These are phyloP conservation scores for Larimichthys polyactis DNA, from an alignment of 2,113 vertebrate species.

Conservation along the genomic window DNA sequence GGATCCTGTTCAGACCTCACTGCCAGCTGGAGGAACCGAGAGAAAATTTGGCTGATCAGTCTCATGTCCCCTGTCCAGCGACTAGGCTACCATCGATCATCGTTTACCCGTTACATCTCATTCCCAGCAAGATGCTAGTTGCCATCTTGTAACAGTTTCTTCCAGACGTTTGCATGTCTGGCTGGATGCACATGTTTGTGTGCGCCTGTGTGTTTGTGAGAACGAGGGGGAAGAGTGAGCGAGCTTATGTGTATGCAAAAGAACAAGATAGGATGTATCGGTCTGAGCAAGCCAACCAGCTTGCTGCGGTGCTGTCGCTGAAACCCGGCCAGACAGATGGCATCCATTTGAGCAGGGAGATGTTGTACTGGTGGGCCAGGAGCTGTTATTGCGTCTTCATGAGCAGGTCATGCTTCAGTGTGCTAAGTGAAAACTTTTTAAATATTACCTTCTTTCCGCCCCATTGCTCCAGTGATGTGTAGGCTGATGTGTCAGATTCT, in stretches of 20 bases:
- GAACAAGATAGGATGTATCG: slow-evolving; percentile 41
- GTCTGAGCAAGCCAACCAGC: slow-evolving; percentile 54
- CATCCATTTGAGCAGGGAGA: slow-evolving; percentile 75
- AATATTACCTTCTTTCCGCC: slow-evolving; percentile 42
- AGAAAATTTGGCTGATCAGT: slow-evolving; percentile 62
- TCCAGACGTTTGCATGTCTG: slow-evolving; percentile 62
- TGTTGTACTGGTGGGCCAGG: slow-evolving; percentile 66
- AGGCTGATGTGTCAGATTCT: slow-evolving; percentile 31
- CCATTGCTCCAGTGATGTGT: slow-evolving; percentile 18
- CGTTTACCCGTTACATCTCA: slow-evolving; percentile 52
- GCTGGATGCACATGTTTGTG: slow-evolving; percentile 34
- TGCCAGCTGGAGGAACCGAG: slow-evolving; percentile 58
- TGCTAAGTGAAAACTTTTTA: slow-evolving; percentile 68
- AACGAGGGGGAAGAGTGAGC: slow-evolving; percentile 23
- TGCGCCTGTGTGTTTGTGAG: slow-evolving; percentile 2
- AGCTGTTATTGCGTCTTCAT: slow-evolving; percentile 65
- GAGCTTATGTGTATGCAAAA: slow-evolving; percentile 59
- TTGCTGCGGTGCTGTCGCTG: slow-evolving; percentile 54
- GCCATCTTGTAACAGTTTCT: slow-evolving; percentile 48
- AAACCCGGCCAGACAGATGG: slow-evolving; percentile 76
- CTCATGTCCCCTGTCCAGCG: slow-evolving; percentile 37
- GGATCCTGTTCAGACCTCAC: slow-evolving; percentile 8
- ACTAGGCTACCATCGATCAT: slow-evolving; percentile 71
- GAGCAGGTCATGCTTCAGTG: slow-evolving; percentile 43
- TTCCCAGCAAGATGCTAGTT: slow-evolving; percentile 47